These are phyloP conservation scores for Lacerta bilineata DNA, from an alignment of 2,797 vertebrate genomes.

Conservation along the genomic window DNA sequence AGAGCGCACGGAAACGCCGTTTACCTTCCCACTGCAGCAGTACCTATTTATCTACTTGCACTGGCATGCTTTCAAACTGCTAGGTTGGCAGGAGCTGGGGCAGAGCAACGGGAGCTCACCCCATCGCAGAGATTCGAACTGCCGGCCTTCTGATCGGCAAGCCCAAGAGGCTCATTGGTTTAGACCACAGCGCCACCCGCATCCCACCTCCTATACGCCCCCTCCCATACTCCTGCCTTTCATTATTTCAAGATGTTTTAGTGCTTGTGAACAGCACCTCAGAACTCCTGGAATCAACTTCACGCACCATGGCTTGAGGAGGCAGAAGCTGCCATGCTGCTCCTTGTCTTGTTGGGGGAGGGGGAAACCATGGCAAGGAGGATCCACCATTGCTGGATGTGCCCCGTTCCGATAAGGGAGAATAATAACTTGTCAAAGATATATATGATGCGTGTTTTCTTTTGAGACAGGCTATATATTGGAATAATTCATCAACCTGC, in stretches of 20 bases:
- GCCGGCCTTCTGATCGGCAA: too few species aligned
- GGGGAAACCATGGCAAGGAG: not conserved
- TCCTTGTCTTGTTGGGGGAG: not conserved
- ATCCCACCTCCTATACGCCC: too few species aligned
- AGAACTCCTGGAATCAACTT: not conserved
- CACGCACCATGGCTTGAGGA: not conserved
- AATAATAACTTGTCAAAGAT: conserved; percentile 88
- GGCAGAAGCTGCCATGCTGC: accelerated
- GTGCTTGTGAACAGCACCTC: not conserved
- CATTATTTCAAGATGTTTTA: too few species aligned
- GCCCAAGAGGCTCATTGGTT: too few species aligned
- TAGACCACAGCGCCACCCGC: too few species aligned
- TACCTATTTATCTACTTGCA: too few species aligned
- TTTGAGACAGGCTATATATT: conserved; percentile 80
- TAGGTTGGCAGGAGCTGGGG: too few species aligned
- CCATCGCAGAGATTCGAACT: too few species aligned
- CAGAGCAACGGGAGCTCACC: too few species aligned
- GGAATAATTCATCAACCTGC: conserved; percentile 84
- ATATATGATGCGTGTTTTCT: conserved; percentile 84
- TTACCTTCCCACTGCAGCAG: not conserved
- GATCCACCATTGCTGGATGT: conserved; percentile 68
- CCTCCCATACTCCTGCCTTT: too few species aligned
- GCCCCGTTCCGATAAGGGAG: conserved; percentile 83
- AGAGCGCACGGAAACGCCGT: not conserved
- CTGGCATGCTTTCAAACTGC: too few species aligned